Conservation (phyloP, 1,140 invertebrate species). For the Tetragnatha versicolor region DNA sequence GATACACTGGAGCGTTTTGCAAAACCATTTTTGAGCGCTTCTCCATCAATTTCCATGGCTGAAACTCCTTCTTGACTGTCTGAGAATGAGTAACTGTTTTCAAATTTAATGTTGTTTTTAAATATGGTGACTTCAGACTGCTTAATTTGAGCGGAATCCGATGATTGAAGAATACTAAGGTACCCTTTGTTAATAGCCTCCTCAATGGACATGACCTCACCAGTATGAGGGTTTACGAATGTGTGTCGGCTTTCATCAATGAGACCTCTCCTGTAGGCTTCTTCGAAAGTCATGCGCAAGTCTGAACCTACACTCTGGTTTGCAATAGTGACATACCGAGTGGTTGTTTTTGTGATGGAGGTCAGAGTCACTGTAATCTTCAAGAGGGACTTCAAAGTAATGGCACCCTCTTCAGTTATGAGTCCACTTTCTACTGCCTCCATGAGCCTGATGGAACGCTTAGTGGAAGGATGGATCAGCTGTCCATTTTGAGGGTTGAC, state of each 20-base stretch:
- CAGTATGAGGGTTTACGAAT: conserved; percentile 80
- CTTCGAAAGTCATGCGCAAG: conserved; percentile 76
- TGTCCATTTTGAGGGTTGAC: conserved; percentile 87
- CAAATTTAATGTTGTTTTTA: conserved; percentile 39
- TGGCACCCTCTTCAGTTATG: conserved; percentile 84
- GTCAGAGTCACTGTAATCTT: conserved; percentile 85
- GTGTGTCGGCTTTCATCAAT: conserved; percentile 80
- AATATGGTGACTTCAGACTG: conserved; percentile 41
- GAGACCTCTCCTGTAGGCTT: conserved; percentile 78
- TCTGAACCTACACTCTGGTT: conserved; percentile 70
- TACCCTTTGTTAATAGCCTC: conserved; percentile 74
- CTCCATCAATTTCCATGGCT: not conserved
- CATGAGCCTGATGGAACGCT: conserved; percentile 80
- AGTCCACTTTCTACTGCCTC: conserved; percentile 84
- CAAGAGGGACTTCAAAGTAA: conserved; percentile 80
- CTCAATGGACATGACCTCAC: conserved; percentile 78
- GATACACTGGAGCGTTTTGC: too few species aligned
- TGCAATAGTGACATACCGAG: conserved; percentile 78
- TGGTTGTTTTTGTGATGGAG: conserved; percentile 81
- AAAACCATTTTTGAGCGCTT: too few species aligned
- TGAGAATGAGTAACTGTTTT: not conserved
- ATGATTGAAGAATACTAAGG: conserved; percentile 25
- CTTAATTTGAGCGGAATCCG: not conserved
- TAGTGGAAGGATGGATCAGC: conserved; percentile 78
- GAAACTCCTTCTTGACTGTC: not conserved